Evolutionary conservation across 2,113 vertebrate species (phyloP).

Genomic region (Petromus typicus): DNA sequence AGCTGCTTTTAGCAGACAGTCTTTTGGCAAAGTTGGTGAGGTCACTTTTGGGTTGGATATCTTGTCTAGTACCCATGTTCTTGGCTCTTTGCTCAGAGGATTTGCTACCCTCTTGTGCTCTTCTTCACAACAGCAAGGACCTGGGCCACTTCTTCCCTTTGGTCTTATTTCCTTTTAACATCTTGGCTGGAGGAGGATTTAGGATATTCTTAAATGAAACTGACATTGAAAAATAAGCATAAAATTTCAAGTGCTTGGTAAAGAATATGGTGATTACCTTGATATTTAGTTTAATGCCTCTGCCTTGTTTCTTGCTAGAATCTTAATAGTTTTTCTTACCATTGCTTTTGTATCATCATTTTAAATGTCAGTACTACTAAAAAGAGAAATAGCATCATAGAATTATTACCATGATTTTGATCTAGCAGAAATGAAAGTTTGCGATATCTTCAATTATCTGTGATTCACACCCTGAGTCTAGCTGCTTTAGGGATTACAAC

Average conservation of each 20-base stretch:
- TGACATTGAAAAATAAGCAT: not conserved
- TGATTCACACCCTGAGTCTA: conserved; percentile 13
- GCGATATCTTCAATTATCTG: not conserved
- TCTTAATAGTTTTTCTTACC: not conserved
- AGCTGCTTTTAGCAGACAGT: not conserved
- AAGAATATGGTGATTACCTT: conserved; percentile 3
- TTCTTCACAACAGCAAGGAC: not conserved
- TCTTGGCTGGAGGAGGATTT: not conserved
- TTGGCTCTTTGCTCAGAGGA: not conserved
- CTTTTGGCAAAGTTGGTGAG: not conserved
- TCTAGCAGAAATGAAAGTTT: not conserved
- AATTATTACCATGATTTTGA: conserved; percentile 41
- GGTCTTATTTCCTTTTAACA: not conserved
- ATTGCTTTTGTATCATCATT: conserved; percentile 10
- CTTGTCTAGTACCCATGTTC: not conserved
- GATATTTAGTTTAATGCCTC: conserved; percentile 7
- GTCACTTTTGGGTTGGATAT: not conserved
- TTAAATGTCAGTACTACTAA: conserved; percentile 11
- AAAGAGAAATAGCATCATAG: conserved; percentile 23
- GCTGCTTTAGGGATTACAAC: conserved; percentile 10
- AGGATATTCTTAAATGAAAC: conserved; percentile 39
- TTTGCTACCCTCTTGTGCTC: not conserved
- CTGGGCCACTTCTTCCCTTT: not conserved
- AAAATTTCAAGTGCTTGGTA: not conserved
- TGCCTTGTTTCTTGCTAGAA: conserved; percentile 7